Conservation (phyloP, 1,140 invertebrate species). For the Phymastichus coffea region DNA sequence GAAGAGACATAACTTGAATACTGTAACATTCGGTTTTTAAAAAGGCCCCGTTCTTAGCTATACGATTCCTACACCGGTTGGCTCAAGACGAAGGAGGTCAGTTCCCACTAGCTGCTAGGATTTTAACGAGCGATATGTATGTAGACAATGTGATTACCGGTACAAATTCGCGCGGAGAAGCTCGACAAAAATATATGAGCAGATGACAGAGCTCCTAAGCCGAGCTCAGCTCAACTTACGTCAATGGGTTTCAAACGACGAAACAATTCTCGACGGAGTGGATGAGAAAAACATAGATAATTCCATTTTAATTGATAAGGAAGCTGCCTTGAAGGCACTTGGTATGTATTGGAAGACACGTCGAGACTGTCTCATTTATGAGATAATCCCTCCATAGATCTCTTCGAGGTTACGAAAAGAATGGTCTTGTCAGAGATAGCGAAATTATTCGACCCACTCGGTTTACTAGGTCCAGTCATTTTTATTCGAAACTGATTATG, state of each 20-base stretch:
- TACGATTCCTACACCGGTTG: slow-evolving; percentile 8
- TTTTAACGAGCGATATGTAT: slow-evolving; percentile 42
- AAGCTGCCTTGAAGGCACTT: background rate
- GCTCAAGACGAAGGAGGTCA: slow-evolving; percentile 14
- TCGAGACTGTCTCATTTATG: background rate
- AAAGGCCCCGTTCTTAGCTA: slow-evolving; percentile 19
- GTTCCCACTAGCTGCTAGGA: slow-evolving; percentile 32
- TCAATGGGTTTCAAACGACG: background rate
- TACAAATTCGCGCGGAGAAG: slow-evolving; percentile 34
- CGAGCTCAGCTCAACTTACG: background rate
- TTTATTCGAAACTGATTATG: too few relatives aligned
- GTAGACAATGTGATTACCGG: slow-evolving; percentile 53
- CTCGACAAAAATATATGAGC: slow-evolving; percentile 29
- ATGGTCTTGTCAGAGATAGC: too few relatives aligned
- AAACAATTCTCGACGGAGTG: background rate
- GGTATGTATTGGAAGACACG: background rate
- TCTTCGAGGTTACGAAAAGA: too few relatives aligned
- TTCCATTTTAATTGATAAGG: background rate
- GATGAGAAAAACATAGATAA: background rate
- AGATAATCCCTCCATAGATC: background rate
- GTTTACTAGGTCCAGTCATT: too few relatives aligned
- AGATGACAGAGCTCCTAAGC: slow-evolving; percentile 22
- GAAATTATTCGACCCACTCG: too few relatives aligned
- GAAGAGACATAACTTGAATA: slow-evolving; percentile 9
- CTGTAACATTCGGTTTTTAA: slow-evolving; percentile 32